Conservation (phyloP, 2,113 vertebrate species). For the Stictonetta naevosa region DNA sequence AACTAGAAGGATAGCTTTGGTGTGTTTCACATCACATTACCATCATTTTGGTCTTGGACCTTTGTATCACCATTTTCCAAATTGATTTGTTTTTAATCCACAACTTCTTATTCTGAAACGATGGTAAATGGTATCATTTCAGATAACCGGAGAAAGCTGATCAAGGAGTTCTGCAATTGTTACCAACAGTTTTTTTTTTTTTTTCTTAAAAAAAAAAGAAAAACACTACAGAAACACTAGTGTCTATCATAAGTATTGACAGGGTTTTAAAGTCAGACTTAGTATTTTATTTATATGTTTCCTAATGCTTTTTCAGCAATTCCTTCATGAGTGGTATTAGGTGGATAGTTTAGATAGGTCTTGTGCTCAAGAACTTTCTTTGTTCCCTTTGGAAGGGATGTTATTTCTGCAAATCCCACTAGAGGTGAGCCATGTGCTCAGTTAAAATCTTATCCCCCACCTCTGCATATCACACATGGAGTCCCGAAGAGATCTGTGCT, state of each 20-base stretch:
- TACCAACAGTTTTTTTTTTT: not conserved
- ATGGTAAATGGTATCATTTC: not conserved
- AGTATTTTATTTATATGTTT: not conserved
- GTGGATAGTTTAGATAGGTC: not conserved
- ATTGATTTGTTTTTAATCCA: not conserved
- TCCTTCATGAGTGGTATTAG: not conserved
- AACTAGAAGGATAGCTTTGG: not conserved
- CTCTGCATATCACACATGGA: not conserved
- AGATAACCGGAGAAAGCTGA: not conserved
- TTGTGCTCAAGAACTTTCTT: accelerated
- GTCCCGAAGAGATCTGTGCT: not conserved
- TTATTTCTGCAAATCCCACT: not conserved
- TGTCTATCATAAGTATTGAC: not conserved
- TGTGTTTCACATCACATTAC: not conserved
- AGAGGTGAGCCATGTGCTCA: accelerated
- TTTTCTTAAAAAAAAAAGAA: no score
- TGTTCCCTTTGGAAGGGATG: not conserved
- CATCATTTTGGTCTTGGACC: not conserved
- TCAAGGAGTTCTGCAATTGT: not conserved
- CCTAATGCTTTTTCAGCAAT: not conserved
- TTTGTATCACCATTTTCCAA: not conserved
- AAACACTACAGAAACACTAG: no score
- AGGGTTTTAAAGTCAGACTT: not conserved
- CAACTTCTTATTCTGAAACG: not conserved
- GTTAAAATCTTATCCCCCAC: not conserved